Conservation (phyloP, 2,113 vertebrate species). For the Pardalotus punctatus region DNA sequence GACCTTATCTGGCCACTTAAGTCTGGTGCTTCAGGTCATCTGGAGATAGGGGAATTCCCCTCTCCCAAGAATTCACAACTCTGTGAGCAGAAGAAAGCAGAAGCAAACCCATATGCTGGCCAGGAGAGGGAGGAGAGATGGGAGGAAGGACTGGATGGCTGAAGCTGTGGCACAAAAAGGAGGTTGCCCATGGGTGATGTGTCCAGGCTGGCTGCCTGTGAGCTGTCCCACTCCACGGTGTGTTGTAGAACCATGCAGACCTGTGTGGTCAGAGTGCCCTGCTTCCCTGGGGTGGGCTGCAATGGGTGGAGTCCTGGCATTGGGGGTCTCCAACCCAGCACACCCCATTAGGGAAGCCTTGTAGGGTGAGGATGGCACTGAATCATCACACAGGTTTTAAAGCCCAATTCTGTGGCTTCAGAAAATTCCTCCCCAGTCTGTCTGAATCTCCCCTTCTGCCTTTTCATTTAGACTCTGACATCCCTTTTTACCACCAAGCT, state of each 20-base stretch:
- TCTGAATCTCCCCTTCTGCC: neutral
- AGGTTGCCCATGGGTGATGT: fast-evolving
- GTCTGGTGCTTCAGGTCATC: fast-evolving
- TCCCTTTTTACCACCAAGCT: neutral
- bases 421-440: neutral
- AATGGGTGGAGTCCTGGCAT: fast-evolving
- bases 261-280: neutral
- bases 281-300: fast-evolving
- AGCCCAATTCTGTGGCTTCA: neutral
- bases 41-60: neutral
- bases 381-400: neutral
- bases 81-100: neutral
- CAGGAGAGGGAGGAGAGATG: neutral
- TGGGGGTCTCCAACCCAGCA: neutral
- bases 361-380: neutral
- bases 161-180: neutral
- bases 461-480: neutral
- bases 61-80: fast-evolving
- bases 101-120: neutral
- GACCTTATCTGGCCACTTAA: neutral
- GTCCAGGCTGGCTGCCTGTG: neutral
- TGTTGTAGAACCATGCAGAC: neutral
- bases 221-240: neutral
- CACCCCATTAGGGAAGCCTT: neutral
- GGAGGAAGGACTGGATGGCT: neutral